Evolutionary conservation across 2,113 vertebrate genomes (phyloP).

Genomic region (Melanerpes formicivorus): DNA sequence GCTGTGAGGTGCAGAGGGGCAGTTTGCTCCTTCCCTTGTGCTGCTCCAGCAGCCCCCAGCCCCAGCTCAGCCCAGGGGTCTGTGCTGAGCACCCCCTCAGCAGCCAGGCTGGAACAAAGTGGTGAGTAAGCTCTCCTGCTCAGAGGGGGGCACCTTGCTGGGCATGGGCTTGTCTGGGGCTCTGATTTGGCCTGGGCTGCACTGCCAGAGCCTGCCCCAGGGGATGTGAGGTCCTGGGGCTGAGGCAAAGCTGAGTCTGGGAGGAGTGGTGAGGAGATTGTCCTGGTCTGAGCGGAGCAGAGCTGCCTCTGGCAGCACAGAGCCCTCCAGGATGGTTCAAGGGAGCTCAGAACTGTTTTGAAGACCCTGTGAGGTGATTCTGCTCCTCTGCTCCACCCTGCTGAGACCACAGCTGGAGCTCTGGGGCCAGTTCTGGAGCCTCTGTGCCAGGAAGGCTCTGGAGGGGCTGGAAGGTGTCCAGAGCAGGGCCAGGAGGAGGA

Average conservation of each 20-base stretch:
- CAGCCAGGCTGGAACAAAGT: neutral
- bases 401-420: no score
- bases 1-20: neutral
- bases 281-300: neutral
- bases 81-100: neutral
- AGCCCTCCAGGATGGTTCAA: neutral
- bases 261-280: neutral
- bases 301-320: neutral
- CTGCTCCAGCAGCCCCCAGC: neutral
- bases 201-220: neutral
- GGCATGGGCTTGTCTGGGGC: neutral
- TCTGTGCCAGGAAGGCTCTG: no score
- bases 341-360: neutral
- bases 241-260: neutral
- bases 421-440: no score
- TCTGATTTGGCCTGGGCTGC: neutral
- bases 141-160: neutral
- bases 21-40: neutral
- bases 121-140: constrained; percentile 9
- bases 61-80: neutral
- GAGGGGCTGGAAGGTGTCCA: no score
- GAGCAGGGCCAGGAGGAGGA: no score
- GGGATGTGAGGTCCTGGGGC: neutral
- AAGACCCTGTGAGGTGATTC: neutral
- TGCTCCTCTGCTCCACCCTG: no score